Base-by-base conservation (phyloP, 2,888 invertebrate species). In the Rhyacophila evoluta region DNA sequence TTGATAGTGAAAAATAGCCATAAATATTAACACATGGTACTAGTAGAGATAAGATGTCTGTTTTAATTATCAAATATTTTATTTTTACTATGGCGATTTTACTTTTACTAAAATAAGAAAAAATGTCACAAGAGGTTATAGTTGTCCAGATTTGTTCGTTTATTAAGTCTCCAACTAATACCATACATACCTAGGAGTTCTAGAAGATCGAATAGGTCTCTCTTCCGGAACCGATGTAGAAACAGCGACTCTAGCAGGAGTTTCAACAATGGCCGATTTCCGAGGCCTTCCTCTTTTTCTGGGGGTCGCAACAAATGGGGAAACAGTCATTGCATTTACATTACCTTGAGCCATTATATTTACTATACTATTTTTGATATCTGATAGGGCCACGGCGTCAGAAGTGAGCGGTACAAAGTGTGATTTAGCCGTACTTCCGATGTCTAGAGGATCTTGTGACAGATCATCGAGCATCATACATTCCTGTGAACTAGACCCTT, bases 221-320 rank as follows among this genome's bases (percentile, higher is more conserved):
- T 90, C 90, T 78, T 89, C 89, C 1, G 89, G 84, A 0, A 89
- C 89, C 1, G 89, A 85, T 15, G 86, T 86, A 1, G 89, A 88
- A 77, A 89, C n/a, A n/a, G 27, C 38, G 12, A 39, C n/a, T 12
- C 41, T 75, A 25, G 37, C 73, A 33, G 39, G 15, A 1, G 55
- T 55, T 1, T 38, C 69, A 11, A 67, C 25, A 6, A 41, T 72
- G 33, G 55, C 73, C 27, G 39, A 12, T 11, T 90, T 90, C 11
- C 90, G 86, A 12, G 90, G 90, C 67, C 90, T 86, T 5, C 90
- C 90, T 3, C 90, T 87, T 83, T 89, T 89, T 81, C 89, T 89
- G 3, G 89, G 89, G 19, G 89, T 89, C 79, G 39, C n/a, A 12
- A 72, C 27, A 41, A 27, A 55, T 10, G 74, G 37, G 19, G 78